Evolutionary conservation across 2,888 invertebrate species (phyloP).

Genomic region (Hanleya hanleyi): DNA sequence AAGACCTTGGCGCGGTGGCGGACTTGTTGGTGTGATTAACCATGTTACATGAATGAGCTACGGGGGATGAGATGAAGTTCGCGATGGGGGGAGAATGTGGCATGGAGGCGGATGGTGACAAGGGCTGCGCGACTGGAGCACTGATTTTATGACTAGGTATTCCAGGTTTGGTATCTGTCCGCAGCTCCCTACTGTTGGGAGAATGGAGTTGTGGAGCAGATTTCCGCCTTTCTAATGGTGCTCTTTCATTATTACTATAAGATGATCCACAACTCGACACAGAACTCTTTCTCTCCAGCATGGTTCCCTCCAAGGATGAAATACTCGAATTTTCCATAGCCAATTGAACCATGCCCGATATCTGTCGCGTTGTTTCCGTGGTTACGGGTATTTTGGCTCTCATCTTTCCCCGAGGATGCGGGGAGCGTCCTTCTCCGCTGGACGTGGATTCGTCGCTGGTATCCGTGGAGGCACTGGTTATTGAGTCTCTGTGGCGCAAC

Average conservation of each 20-base stretch:
- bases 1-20: not conserved
- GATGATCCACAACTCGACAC: constrained; percentile 26
- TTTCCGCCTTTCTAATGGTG: constrained; percentile 43
- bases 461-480: constrained; percentile 65
- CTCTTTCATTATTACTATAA: not conserved
- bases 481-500: constrained; percentile 61
- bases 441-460: constrained; percentile 66
- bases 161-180: not conserved
- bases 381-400: constrained; percentile 63
- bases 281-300: constrained; percentile 12
- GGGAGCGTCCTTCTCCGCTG: constrained; percentile 57
- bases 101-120: constrained; percentile 6
- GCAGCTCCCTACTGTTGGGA: not conserved
- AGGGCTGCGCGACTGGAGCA: not conserved
- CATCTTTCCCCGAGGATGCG: constrained; percentile 54
- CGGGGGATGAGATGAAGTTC: not conserved
- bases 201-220: constrained; percentile 36
- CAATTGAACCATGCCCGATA: constrained; percentile 65
- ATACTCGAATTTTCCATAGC: constrained; percentile 50
- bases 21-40: not conserved
- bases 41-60: not conserved
- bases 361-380: constrained; percentile 63
- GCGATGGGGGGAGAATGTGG: not conserved
- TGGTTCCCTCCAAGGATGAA: not conserved
- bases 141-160: not conserved